phyloP scores from a whole-genome alignment of 2,888 invertebrate genomes.

The Scrobipalpa costella region DNA sequence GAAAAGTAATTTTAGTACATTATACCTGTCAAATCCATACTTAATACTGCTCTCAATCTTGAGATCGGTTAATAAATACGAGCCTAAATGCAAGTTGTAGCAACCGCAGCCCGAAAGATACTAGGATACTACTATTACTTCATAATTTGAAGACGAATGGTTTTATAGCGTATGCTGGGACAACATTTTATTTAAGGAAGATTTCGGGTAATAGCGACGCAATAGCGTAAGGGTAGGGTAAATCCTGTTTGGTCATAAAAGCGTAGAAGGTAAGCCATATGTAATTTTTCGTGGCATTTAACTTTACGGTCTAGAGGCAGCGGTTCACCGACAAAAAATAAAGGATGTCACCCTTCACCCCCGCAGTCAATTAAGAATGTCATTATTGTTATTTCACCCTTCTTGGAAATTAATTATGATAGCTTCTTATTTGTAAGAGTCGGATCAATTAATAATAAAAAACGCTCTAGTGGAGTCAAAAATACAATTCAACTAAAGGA shows the following conservation, averaged over 20 bases:
- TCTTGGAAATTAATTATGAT: conserved; percentile 25
- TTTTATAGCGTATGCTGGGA: neutral
- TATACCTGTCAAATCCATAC: too few relatives aligned
- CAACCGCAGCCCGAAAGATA: too few relatives aligned
- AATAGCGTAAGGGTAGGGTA: conserved; percentile 10
- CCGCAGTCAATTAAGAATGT: conserved; percentile 28
- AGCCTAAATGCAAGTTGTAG: too few relatives aligned
- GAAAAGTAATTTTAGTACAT: too few relatives aligned
- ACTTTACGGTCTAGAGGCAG: conserved; percentile 31
- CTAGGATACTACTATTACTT: too few relatives aligned
- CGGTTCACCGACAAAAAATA: conserved; percentile 33
- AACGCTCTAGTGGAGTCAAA: too few relatives aligned
- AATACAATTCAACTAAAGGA: too few relatives aligned
- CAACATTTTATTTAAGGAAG: neutral
- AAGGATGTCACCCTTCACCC: conserved; percentile 28
- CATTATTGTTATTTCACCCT: conserved; percentile 27
- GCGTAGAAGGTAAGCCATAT: conserved; percentile 22
- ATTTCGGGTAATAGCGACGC: neutral
- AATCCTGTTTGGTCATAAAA: conserved; percentile 30
- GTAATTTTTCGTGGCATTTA: conserved; percentile 33
- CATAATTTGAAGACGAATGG: too few relatives aligned
- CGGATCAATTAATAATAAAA: too few relatives aligned
- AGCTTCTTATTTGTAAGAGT: neutral
- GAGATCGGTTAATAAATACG: too few relatives aligned
- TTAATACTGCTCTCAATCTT: too few relatives aligned